Base-by-base conservation (phyloP, 2,888 invertebrate genomes). In the Parnassius apollo region DNA sequence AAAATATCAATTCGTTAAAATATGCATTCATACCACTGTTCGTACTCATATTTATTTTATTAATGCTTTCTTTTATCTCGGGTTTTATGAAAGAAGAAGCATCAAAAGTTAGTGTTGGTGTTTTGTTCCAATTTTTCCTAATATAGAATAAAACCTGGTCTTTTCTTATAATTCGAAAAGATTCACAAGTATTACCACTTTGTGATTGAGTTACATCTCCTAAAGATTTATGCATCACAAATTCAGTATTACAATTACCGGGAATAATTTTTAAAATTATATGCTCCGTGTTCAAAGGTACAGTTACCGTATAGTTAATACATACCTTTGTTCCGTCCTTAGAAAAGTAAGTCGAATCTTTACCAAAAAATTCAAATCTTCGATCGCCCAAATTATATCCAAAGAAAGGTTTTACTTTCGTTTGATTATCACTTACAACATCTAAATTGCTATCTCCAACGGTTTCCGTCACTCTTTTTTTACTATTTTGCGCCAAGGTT, bases 281-380 rank as follows among this genome's bases (percentile, higher is more conserved):
- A 62, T 81, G 83, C 73, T 91, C 91, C 11, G 80, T 65, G 69
- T 91, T 88, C 64, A 75, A 76, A 8, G 90, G 91, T 73, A 91
- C 88, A 42, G 82, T 71, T 63, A 87, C 75, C 55, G 77, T 83
- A 70, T 91, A 89, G 67, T 71, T 73, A 70, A 74, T 82, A 9
- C 72, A 73, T 13, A 90, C 74, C 61, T 77, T 77, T 18, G 87
- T 86, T 2, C 90, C 91, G 67, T 91, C 91, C 71, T 77, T 81
- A 48, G 91, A 88, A 75, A 84, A 89, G 76, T 72, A 92, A 61
- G 75, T 74, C 1, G 78, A 75, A 72, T 89, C 83, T 79, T 85
- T 88, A 11, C 92, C 91, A 68, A 90, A 86, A 18, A 85, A 81
- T 78, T 91, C 89, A 2, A 90, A 83, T 72, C 91, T 80, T 72